Evolutionary conservation across 2,888 invertebrate species (phyloP), one percentile per base, ranked within the genome.

Genomic region (Plagodis pulveraria): DNA sequence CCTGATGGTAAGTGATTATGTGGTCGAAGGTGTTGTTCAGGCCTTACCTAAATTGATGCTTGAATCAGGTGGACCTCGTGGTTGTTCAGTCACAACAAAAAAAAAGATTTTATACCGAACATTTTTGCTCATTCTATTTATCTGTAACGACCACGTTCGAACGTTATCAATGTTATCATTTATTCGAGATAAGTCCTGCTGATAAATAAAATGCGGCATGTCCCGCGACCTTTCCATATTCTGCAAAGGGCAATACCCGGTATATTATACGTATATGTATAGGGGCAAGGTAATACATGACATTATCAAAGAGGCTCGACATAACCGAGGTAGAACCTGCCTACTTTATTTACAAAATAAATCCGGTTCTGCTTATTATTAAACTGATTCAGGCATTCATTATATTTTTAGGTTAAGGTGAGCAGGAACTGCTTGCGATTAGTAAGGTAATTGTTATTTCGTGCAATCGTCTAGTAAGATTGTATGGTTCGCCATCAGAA

Each of bases 121-220:
- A 47, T 12, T 12, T 40, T 40, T 34, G 40, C 36, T 6, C 22
- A 47, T 51, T 50, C 47, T 33, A 33, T 51, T 48, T 46, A 33
- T 35, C 11, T 49, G 41, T 32, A 36, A 45, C 51, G 40, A 47
- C 54, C 64, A 57, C 62, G 67, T 58, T 56, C 45, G 51, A 22
- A 58, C 50, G 10, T 47, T 65, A 67, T 65, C 67, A 51, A 49
- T 57, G 60, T 61, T 65, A 67, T 67, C 65, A 63, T 61, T 57
- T 46, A 60, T 58, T 45, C 48, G 49, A 56, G 67, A 67, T 67
- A 67, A 57, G 54, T 55, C 44, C 54, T 44, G 47, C 60, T 63
- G 61, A 56, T 56, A 58, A 57, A 53, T 40, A 43, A 40, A 56
- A 56, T 33, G 54, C 52, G 57, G 51, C 50, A 46, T 56, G 58